phyloP scores from a whole-genome alignment of 2,888 invertebrate genomes.

The Tromatobia lineatoria region DNA sequence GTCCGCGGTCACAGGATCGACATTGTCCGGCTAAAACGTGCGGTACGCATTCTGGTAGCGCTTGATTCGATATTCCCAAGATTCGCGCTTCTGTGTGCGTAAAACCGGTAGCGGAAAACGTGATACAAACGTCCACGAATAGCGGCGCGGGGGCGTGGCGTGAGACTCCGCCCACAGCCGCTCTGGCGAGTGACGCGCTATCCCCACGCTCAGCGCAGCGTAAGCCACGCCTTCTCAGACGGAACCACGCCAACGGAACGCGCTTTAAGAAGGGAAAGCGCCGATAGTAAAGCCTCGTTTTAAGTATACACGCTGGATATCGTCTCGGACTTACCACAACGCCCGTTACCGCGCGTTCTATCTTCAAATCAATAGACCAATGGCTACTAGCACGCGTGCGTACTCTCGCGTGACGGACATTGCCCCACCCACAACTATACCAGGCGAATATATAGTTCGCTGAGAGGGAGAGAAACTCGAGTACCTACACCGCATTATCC shows the following conservation, averaged over 20 bases:
- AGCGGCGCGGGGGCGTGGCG: constrained; percentile 45
- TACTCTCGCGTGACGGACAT: constrained; percentile 78
- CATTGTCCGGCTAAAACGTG: constrained; percentile 37
- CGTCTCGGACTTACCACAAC: constrained; percentile 34
- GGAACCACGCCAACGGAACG: constrained; percentile 25
- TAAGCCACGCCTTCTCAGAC: constrained; percentile 34
- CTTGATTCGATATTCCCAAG: constrained; percentile 14
- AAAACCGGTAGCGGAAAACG: constrained; percentile 50
- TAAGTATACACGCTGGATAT: background rate
- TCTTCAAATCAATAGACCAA: constrained; percentile 82
- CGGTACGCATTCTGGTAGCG: constrained; percentile 23
- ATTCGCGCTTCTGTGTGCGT: constrained; percentile 36
- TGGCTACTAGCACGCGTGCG: constrained; percentile 82
- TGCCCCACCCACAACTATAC: constrained; percentile 71
- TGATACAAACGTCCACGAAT: constrained; percentile 36
- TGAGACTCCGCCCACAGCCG: constrained; percentile 32
- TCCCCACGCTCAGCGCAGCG: constrained; percentile 52
- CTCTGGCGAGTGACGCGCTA: constrained; percentile 56
- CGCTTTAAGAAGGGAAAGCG: background rate
- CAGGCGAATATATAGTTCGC: constrained; percentile 33
- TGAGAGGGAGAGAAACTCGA: constrained; percentile 46
- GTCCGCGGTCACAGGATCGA: constrained; percentile 54
- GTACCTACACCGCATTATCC: constrained; percentile 64
- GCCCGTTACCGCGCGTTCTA: constrained; percentile 21
- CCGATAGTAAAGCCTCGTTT: background rate